Conservation (phyloP, 2,797 vertebrate species). For the Pipistrellus kuhlii region DNA sequence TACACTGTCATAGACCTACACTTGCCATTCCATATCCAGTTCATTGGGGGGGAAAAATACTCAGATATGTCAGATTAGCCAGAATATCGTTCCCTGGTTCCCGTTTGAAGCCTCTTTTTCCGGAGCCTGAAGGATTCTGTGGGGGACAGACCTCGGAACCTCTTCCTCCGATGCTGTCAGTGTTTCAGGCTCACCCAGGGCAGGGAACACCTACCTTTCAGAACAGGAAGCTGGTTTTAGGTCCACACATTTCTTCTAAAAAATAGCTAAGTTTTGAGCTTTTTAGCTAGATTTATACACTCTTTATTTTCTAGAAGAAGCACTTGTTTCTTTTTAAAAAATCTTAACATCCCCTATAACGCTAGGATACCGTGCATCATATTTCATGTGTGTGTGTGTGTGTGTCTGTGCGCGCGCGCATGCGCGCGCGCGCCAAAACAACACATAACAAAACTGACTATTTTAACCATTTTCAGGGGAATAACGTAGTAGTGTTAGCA, state of each 20-base stretch:
- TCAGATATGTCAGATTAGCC: background rate
- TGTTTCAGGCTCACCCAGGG: background rate
- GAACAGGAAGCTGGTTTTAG: constrained; percentile 38
- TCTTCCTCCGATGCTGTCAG: background rate
- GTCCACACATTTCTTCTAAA: background rate
- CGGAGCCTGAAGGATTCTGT: background rate
- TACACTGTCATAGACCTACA: background rate
- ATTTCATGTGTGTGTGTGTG: background rate
- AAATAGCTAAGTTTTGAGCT: background rate
- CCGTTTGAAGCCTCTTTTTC: background rate
- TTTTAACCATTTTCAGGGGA: background rate
- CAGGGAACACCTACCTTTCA: background rate
- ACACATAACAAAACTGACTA: background rate
- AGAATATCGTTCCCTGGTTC: background rate
- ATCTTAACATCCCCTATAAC: background rate
- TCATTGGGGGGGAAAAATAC: background rate
- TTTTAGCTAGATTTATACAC: background rate
- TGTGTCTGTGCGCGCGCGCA: background rate
- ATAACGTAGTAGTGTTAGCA: background rate
- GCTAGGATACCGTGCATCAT: background rate
- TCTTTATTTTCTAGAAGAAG: background rate
- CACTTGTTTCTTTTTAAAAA: constrained; percentile 23
- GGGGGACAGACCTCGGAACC: background rate
- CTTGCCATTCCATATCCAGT: background rate
- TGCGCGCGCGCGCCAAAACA: background rate